phyloP scores from a whole-genome alignment of 1,140 invertebrate genomes.

The Formica selysi region DNA sequence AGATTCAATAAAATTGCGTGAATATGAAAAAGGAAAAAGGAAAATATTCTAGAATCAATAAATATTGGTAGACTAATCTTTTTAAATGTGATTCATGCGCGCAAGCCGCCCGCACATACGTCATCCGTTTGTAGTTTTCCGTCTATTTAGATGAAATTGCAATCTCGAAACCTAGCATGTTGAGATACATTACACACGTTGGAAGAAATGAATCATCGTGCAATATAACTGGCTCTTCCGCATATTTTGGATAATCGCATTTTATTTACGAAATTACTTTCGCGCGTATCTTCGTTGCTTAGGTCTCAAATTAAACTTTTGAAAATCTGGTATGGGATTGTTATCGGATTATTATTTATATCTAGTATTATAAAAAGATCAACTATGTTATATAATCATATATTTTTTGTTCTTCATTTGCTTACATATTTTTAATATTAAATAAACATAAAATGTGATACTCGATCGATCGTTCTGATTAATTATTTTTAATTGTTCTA shows the following conservation, averaged over 20 bases:
- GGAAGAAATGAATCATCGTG: constrained; percentile 38
- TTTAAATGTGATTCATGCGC: constrained; percentile 15
- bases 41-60: not conserved
- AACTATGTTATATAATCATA: not conserved
- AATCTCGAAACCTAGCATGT: not conserved
- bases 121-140: constrained; percentile 19
- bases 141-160: constrained; percentile 23
- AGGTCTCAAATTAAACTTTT: not conserved
- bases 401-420: not conserved
- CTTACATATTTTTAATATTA: constrained; percentile 3
- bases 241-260: not conserved
- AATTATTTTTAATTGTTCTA: not conserved
- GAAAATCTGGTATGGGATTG: not conserved
- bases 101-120: not conserved
- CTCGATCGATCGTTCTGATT: no score
- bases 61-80: constrained; percentile 4
- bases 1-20: not conserved
- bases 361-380: not conserved
- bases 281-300: not conserved
- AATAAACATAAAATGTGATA: not conserved
- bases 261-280: not conserved
- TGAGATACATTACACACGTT: not conserved
- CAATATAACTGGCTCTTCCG: constrained; percentile 17
- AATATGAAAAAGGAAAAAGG: not conserved
- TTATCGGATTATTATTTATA: not conserved